phyloP scores from a whole-genome alignment of 1,140 invertebrate species.

The Penaeus indicus region DNA sequence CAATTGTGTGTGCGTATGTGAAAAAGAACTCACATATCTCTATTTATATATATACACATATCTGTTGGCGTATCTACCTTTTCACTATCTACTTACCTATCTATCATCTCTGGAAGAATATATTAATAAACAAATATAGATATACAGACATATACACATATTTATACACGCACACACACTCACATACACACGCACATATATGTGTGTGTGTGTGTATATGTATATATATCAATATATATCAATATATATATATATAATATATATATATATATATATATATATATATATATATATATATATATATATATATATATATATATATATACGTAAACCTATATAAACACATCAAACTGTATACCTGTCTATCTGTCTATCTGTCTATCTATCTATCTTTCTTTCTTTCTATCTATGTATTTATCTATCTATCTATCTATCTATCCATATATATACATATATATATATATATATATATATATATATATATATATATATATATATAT shows the following conservation, averaged over 20 bases:
- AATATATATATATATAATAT: neutral
- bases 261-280: slow-evolving; percentile 13
- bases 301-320: neutral
- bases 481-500: slow-evolving; percentile 15
- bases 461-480: neutral
- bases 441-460: neutral
- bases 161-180: neutral
- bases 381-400: too few species aligned
- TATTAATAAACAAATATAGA: neutral
- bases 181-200: neutral
- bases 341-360: neutral
- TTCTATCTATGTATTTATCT: too few species aligned
- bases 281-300: slow-evolving; percentile 22
- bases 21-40: too few species aligned
- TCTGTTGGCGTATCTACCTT: too few species aligned
- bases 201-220: neutral
- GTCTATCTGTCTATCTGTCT: too few species aligned
- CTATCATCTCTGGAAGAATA: too few species aligned
- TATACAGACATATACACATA: neutral
- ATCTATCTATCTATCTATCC: neutral
- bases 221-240: slow-evolving; percentile 21
- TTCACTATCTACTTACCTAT: too few species aligned
- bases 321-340: neutral
- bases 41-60: too few species aligned
- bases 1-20: too few species aligned